phyloP scores from a whole-genome alignment of 2,888 invertebrate genomes.

The Eristalis tenax region DNA sequence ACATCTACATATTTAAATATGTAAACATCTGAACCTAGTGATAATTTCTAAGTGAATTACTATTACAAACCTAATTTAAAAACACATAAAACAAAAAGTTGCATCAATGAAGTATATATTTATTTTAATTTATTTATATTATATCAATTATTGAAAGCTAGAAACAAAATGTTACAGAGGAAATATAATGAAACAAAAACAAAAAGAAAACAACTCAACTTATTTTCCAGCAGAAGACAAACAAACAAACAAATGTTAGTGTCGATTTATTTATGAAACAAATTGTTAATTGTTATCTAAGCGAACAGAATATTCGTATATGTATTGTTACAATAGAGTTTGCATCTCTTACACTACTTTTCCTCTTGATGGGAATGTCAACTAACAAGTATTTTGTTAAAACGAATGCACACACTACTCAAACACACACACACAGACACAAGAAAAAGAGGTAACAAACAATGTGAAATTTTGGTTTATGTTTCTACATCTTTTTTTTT shows the following conservation, averaged over 20 bases:
- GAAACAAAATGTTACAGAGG: neutral
- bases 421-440: neutral
- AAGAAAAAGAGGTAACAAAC: neutral
- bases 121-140: conserved; percentile 45
- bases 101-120: conserved; percentile 25
- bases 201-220: neutral
- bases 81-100: neutral
- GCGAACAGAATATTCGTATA: neutral
- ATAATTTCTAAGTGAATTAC: conserved; percentile 57
- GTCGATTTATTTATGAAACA: conserved; percentile 11
- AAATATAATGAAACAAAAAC: neutral
- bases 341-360: neutral
- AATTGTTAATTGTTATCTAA: conserved; percentile 31
- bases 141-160: neutral
- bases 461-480: conserved; percentile 25
- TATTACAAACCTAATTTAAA: conserved; percentile 11
- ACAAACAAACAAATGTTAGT: conserved; percentile 15
- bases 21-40: conserved; percentile 44
- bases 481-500: conserved; percentile 4
- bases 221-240: neutral
- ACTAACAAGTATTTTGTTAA: neutral
- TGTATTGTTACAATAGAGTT: conserved; percentile 10
- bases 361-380: neutral
- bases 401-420: neutral
- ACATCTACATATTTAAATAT: conserved; percentile 40